Conservation (phyloP, 2,113 vertebrate species). For the Rhagologus leucostigma region DNA sequence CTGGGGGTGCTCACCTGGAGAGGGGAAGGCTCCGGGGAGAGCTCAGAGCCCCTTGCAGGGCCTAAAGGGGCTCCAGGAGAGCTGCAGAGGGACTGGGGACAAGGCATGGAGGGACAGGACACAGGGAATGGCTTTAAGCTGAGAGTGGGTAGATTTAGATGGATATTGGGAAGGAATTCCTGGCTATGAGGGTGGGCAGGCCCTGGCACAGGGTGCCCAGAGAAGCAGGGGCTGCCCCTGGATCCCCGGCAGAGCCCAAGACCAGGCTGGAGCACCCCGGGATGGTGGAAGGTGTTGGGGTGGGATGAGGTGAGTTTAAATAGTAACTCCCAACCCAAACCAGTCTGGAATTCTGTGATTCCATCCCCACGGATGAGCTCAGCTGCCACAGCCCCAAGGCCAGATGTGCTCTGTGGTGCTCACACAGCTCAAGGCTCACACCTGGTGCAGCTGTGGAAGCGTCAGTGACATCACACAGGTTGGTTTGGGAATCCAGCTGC, state of each 20-base stretch:
- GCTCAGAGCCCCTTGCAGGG: not conserved
- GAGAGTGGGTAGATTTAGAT: no score
- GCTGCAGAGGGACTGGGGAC: not conserved
- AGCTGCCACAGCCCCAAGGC: not conserved
- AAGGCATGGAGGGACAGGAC: not conserved
- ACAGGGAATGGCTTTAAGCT: not conserved
- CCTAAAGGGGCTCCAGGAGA: not conserved
- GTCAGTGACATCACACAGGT: not conserved
- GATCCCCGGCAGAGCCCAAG: not conserved
- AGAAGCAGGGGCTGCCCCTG: not conserved
- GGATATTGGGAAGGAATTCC: not conserved
- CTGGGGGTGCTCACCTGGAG: not conserved
- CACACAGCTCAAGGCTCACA: not conserved
- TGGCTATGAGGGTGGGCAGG: not conserved
- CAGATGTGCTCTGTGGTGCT: accelerated
- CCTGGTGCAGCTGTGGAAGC: not conserved
- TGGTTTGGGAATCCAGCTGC: not conserved
- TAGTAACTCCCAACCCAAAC: not conserved
- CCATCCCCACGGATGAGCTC: not conserved
- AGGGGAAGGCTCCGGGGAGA: not conserved
- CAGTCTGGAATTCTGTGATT: not conserved
- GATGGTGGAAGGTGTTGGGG: not conserved
- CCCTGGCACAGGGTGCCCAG: accelerated
- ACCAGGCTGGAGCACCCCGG: not conserved
- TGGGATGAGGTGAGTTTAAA: not conserved